Evolutionary conservation across 2,888 invertebrate genomes (phyloP).

Genomic region (Papilio protenor): DNA sequence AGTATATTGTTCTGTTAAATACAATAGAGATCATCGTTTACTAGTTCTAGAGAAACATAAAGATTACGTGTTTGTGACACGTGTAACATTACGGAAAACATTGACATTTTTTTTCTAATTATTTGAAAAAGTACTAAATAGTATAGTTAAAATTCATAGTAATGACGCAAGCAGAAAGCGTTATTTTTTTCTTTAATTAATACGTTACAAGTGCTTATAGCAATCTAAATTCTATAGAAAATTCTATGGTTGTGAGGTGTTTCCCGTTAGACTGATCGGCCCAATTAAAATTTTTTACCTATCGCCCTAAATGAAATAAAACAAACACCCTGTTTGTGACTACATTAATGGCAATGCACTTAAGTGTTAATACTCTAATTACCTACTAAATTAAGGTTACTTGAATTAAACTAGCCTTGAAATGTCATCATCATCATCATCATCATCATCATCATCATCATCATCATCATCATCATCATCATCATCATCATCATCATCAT

Average conservation of each 20-base stretch:
- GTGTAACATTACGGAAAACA: conserved; percentile 3
- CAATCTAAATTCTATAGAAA: background rate
- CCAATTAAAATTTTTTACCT: no score
- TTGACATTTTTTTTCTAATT: background rate
- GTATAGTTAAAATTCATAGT: background rate
- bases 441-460: no score
- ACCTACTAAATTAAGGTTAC: background rate
- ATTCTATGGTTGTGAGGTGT: background rate
- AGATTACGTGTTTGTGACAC: background rate
- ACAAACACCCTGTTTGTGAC: no score
- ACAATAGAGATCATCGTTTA: background rate
- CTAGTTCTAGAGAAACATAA: background rate
- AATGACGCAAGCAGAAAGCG: background rate
- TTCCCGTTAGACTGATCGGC: no score
- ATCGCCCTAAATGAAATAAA: no score
- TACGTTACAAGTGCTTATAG: background rate
- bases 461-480: no score
- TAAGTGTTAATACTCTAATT: background rate
- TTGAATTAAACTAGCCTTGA: background rate
- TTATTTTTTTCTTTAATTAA: background rate
- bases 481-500: no score
- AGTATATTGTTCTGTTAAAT: background rate
- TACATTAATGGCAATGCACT: background rate
- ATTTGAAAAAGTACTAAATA: background rate
- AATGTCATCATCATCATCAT: no score